These are phyloP conservation scores for Xestia rhomboidea DNA, from an alignment of 2,888 invertebrate genomes.

Conservation along the genomic window DNA sequence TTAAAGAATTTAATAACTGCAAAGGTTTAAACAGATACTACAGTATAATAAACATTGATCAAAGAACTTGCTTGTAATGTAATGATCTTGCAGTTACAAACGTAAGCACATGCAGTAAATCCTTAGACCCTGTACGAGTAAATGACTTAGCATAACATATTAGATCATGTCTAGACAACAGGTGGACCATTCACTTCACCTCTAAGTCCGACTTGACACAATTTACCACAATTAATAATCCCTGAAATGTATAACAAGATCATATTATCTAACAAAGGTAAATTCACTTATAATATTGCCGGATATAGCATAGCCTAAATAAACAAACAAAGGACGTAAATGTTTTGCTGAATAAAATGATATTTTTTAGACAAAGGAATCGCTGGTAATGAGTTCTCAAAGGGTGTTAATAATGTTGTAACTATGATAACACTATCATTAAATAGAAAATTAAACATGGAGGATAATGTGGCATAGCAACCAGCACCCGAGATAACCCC, in stretches of 20 bases:
- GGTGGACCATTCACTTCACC: constrained; percentile 60
- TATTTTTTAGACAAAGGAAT: constrained; percentile 8
- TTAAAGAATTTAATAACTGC: background rate
- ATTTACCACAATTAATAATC: constrained; percentile 44
- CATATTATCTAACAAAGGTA: constrained; percentile 38
- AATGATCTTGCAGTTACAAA: constrained; percentile 18
- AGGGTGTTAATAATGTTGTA: constrained; percentile 25
- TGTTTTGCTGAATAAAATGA: constrained; percentile 14
- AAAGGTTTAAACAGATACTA: constrained; percentile 3
- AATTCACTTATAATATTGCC: constrained; percentile 29
- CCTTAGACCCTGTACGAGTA: constrained; percentile 39
- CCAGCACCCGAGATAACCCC: constrained; percentile 78
- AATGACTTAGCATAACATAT: constrained; percentile 48
- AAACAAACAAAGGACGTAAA: constrained; percentile 37
- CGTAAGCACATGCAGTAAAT: constrained; percentile 28
- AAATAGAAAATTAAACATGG: constrained; percentile 55
- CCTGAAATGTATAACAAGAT: constrained; percentile 31
- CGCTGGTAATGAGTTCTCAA: background rate
- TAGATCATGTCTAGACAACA: constrained; percentile 47
- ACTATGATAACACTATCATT: constrained; percentile 42
- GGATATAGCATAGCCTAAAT: constrained; percentile 37
- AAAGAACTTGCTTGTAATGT: constrained; percentile 16
- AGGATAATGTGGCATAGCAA: constrained; percentile 71
- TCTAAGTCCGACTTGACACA: constrained; percentile 45
- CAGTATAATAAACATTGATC: constrained; percentile 1